A percentile compares a stretch with the other conserved stretches of the same genome.
Evolutionary conservation across 2,113 vertebrate species (phyloP).

Genomic region (Mustela lutreola): DNA sequence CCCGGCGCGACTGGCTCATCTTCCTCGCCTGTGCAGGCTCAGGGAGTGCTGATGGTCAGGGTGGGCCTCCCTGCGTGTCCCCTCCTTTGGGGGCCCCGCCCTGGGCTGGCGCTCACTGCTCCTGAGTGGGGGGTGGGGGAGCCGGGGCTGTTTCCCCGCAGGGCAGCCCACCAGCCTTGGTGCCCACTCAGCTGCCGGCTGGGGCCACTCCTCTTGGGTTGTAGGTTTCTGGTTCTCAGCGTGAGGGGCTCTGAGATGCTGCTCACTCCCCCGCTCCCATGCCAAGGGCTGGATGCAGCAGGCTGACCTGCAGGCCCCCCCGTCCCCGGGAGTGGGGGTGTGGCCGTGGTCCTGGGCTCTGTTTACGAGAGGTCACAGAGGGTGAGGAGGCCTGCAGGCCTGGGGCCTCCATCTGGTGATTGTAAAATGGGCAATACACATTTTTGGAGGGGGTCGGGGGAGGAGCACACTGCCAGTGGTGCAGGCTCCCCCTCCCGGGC

Average conservation of each 20-base stretch:
- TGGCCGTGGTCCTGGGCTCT: slow-evolving; percentile 70
- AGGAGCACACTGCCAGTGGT: slow-evolving; percentile 84
- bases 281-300: not conserved
- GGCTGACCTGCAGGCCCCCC: slow-evolving; percentile 17
- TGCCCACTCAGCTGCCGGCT: not conserved
- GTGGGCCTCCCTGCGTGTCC: rapidly evolving
- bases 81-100: rapidly evolving
- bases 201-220: not conserved
- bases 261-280: not conserved
- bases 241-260: not conserved
- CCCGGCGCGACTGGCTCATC: not conserved
- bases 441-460: slow-evolving; percentile 85
- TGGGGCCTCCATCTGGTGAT: slow-evolving; percentile 93
- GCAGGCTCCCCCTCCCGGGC: slow-evolving; percentile 79
- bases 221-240: not conserved
- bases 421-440: slow-evolving; percentile 92
- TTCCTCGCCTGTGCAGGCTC: not conserved
- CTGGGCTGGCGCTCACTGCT: not conserved
- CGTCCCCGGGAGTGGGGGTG: not conserved
- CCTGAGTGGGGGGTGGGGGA: too few species aligned
- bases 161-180: not conserved
- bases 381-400: slow-evolving; percentile 80
- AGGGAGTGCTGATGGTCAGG: rapidly evolving
- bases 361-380: slow-evolving; percentile 85
- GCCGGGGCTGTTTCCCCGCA: not conserved